These are phyloP conservation scores for Megalops atlanticus DNA, from an alignment of 2,113 vertebrate species.

Conservation along the genomic window DNA sequence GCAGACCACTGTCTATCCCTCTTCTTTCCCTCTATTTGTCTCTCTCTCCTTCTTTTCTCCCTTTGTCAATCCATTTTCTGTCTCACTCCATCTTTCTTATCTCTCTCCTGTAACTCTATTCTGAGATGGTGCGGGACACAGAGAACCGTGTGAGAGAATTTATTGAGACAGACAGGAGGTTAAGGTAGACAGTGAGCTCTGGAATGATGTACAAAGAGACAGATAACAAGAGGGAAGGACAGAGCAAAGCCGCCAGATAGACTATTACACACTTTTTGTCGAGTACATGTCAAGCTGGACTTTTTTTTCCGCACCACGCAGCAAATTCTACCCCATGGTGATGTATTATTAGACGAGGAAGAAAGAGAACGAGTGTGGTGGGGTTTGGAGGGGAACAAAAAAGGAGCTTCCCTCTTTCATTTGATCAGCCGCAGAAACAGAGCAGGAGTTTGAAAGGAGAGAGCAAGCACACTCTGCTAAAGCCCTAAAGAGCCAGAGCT, in stretches of 20 bases:
- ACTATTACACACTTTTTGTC: neutral
- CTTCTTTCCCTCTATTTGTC: no score
- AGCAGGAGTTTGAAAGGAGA: neutral
- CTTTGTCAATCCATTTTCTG: no score
- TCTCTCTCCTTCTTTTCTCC: neutral
- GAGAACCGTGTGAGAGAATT: neutral
- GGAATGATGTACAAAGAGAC: neutral
- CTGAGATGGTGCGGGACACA: conserved; percentile 16
- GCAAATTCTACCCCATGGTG: neutral
- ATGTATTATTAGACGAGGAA: neutral
- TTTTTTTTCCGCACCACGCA: neutral
- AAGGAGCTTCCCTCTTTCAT: neutral
- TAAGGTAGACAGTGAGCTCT: neutral
- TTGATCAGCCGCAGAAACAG: neutral
- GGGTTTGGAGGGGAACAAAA: neutral
- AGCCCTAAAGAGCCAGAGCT: neutral
- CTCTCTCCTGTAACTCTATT: conserved; percentile 15
- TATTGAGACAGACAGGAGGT: neutral
- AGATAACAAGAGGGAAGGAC: neutral
- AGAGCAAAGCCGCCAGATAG: neutral
- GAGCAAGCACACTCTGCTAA: neutral
- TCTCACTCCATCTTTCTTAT: neutral
- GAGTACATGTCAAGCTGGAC: neutral
- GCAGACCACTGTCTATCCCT: neutral
- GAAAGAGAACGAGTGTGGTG: neutral